These are phyloP conservation scores for Hylaeus anthracinus DNA, from an alignment of 1,140 invertebrate genomes.

Conservation along the genomic window DNA sequence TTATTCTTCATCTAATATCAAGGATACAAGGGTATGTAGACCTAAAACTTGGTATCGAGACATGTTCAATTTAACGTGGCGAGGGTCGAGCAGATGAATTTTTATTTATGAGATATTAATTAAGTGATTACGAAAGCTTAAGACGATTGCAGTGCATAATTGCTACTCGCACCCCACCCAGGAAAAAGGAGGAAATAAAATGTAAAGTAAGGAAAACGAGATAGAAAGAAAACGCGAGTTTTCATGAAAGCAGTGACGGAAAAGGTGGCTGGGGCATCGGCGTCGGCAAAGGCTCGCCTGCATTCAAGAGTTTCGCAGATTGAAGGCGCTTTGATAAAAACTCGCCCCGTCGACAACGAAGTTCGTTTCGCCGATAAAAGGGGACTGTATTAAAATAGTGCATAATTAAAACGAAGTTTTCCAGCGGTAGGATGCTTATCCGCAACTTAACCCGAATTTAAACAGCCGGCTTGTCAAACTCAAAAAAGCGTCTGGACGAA, in stretches of 20 bases:
- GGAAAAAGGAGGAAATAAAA: not conserved
- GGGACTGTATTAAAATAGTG: constrained; percentile 35
- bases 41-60: no score
- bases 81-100: not conserved
- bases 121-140: not conserved
- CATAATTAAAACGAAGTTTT: constrained; percentile 41
- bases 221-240: not conserved
- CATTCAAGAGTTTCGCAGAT: constrained; percentile 16
- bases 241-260: constrained; percentile 11
- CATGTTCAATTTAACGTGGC: no score
- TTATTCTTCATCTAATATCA: no score
- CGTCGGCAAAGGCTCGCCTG: not conserved
- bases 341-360: constrained; percentile 6
- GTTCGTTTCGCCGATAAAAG: constrained; percentile 19
- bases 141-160: not conserved
- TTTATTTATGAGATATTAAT: not conserved
- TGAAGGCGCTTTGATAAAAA: constrained; percentile 42
- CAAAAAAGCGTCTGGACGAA: constrained; percentile 13
- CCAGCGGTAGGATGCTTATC: constrained; percentile 25
- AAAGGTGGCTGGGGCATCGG: constrained; percentile 1
- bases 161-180: no score
- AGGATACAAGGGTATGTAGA: no score
- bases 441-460: constrained; percentile 34
- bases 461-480: constrained; percentile 30
- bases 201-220: not conserved